A percentile compares a stretch with the other conserved stretches of the same genome.
Conservation (phyloP, 2,113 vertebrate species). For the Pipra filicauda region DNA sequence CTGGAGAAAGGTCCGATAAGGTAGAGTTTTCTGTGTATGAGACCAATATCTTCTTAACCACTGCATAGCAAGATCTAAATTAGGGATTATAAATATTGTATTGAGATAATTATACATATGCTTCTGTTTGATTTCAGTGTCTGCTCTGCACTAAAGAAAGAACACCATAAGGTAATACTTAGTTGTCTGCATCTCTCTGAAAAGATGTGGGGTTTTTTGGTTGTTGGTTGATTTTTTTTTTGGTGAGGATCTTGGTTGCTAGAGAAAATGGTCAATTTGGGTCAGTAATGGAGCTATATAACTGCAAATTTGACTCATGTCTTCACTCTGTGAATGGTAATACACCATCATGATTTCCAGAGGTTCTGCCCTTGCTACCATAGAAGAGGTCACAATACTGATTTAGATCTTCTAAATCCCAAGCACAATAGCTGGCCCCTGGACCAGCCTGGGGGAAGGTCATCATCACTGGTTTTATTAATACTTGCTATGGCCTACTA, state of each 20-base stretch:
- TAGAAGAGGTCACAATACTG: not conserved
- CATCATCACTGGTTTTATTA: not conserved
- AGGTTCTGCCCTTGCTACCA: not conserved
- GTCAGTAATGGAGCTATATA: not conserved
- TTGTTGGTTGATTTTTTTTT: not conserved
- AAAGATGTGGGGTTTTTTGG: rapidly evolving
- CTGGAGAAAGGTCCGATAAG: not conserved
- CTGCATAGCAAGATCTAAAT: not conserved
- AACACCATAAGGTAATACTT: rapidly evolving
- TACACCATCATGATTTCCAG: rapidly evolving
- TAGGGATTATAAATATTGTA: not conserved
- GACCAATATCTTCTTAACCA: not conserved
- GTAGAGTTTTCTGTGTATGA: not conserved
- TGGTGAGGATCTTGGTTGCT: not conserved
- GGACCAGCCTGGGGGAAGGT: not conserved
- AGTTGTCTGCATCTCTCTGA: not conserved
- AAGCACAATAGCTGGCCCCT: not conserved
- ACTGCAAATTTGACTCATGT: not conserved
- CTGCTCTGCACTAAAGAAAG: not conserved
- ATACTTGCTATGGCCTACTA: not conserved
- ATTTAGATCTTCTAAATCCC: not conserved
- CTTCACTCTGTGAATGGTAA: not conserved
- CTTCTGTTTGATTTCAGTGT: not conserved
- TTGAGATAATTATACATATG: rapidly evolving
- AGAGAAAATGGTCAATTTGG: not conserved